Evolutionary conservation across 1,140 invertebrate genomes (phyloP), one percentile per base, ranked within the genome.

Genomic region (Drosophila prosaltans): DNA sequence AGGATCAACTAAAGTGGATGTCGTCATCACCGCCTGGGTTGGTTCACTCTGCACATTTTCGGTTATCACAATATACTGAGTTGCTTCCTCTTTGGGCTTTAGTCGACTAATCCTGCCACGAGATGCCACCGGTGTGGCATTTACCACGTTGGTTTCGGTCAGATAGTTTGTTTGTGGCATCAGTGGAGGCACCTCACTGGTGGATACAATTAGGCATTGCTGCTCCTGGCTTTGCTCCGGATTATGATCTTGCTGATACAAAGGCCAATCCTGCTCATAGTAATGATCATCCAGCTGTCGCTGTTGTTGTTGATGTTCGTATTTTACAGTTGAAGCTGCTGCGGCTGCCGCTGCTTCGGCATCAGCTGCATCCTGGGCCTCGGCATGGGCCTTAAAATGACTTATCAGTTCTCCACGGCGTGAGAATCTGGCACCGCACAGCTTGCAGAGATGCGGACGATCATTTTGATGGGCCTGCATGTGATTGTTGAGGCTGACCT

Each of bases 391-490:
- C 91, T 97, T 97, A 45, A 97, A 93, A 84, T 97, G 96, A 92
- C 96, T 96, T 92, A 96, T 96, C 39, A 97, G 93, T 92, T 97
- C 96, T 65, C 94, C 95, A 72, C 96, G 96, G 51, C 96, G 93
- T 3, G 96, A 94, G 82, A 96, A 97, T 5, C 96, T 94, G 7
- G 95, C 95, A 0, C 96, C 96, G 81, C 96, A 97, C 41, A 97
- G 86, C 89, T 97, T 96, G 82, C 96, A 97, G 2, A 95, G 94
- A 88, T 96, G 95, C 1, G 95, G 95, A 3, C 96, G 92, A 89
- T 97, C 96, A 32, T 95, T 96, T 88, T 97, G 96, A 93, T 97
- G 96, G 0, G 96, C 95, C 1, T 97, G 94, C 95, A 97, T 97
- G 81, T 97, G 96, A 89, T 96, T 96, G 94, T 96, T 96, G 1